Conservation (phyloP, 1,140 invertebrate genomes). For the Mesaphorura yosii region DNA sequence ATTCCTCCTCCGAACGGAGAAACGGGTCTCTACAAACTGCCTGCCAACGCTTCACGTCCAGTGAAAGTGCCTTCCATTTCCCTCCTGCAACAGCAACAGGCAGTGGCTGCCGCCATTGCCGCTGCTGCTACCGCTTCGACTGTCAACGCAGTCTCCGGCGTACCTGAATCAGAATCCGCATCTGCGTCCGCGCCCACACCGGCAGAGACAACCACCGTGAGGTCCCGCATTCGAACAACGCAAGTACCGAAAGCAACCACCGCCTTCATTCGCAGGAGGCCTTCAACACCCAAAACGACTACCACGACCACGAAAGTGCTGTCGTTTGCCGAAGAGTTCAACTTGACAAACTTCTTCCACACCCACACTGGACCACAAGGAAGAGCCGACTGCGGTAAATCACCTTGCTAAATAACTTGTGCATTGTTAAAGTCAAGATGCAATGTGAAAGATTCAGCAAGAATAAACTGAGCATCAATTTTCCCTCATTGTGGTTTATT, state of each 20-base stretch:
- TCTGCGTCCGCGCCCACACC: no score
- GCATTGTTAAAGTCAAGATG: not conserved
- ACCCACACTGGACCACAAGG: not conserved
- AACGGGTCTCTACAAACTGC: not conserved
- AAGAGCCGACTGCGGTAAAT: constrained; percentile 4
- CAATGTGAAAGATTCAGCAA: no score
- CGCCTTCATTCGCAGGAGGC: no score
- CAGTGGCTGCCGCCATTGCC: no score
- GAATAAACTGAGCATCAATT: no score
- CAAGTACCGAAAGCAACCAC: no score
- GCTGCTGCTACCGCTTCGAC: no score
- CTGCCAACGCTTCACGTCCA: not conserved
- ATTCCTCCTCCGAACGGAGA: not conserved
- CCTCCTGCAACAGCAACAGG: not conserved
- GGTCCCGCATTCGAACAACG: no score
- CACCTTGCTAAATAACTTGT: not conserved
- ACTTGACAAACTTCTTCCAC: not conserved
- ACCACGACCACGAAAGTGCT: not conserved
- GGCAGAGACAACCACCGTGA: no score
- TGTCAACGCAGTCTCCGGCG: no score
- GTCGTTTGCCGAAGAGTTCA: not conserved
- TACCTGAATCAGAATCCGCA: no score
- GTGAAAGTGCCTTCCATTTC: not conserved
- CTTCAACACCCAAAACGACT: no score
- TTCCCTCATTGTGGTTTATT: constrained; percentile 3